Base-by-base conservation (phyloP, 2,113 vertebrate genomes). In the Holacanthus passer region DNA sequence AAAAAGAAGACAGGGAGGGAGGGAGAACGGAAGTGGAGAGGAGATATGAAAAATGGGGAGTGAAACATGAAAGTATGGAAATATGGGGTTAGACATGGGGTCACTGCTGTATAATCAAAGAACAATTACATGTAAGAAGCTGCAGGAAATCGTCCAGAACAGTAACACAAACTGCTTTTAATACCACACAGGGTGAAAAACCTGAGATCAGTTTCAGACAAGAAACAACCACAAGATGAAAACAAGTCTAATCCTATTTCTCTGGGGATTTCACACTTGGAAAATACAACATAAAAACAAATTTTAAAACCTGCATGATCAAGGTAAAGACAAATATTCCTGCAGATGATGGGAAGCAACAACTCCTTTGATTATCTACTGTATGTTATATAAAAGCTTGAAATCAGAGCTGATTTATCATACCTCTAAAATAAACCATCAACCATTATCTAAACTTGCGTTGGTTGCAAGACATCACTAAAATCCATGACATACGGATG, bases 31-130 rank as follows among this genome's bases (percentile, higher is more conserved):
- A 75, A 60, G 41, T 12, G 13, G 37, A 67, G 37, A 60, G 39
- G 20, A 71, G 47, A 79, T 59, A 29, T 53, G 11, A 11, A 27
- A 37, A 55, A 65, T 29, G 19, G 52, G 80, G 87, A 85, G 82
- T 73, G 41, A 79, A 70, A 63, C 67, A 65, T 77, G 63, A 86
- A 59, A 81, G 81, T 69, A 64, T 47, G 29, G 9, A 70, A 31
- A 52, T 31, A 10, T 41, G 32, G 13, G 53, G 56, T 82, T 53
- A 58, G 16, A 24, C 47, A 43, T 22, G 13, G n/a, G 53, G 52
- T 39, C 60, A 16, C 35, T 10, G 73, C 32, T 27, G 45, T 13
- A 29, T 35, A 32, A 59, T 41, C n/a, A 32, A 53, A 22, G 2
- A 31, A 29, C 12, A 0, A 19, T 27, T 10, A 78, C 53, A 62